These are phyloP conservation scores for Haliclona indistincta DNA, from an alignment of 37 sponge, comb jelly and placozoan species.

Conservation along the genomic window DNA sequence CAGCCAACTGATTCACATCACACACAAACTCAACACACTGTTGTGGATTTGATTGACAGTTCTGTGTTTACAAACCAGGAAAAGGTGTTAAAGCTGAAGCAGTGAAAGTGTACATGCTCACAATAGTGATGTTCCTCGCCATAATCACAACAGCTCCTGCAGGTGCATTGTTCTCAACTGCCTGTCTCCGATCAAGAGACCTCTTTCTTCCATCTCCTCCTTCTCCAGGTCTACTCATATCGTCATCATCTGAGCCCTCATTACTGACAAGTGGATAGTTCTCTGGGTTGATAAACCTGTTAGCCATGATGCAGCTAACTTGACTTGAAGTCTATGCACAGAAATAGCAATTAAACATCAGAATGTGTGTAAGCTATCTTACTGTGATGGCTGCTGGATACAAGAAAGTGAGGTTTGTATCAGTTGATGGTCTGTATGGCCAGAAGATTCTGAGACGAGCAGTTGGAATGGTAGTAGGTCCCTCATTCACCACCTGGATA, in stretches of 20 bases:
- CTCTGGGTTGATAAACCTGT: too few species aligned
- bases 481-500: neutral
- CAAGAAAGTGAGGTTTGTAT: neutral
- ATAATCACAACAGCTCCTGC: too few species aligned
- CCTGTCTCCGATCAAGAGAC: neutral
- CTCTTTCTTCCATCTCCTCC: neutral
- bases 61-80: too few species aligned
- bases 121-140: neutral
- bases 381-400: neutral
- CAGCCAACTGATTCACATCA: neutral
- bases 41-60: neutral
- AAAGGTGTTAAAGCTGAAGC: too few species aligned
- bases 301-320: too few species aligned
- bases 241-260: too few species aligned
- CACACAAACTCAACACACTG: neutral
- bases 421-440: neutral
- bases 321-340: too few species aligned
- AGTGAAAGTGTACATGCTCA: too few species aligned
- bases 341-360: too few species aligned
- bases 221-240: too few species aligned
- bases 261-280: too few species aligned
- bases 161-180: neutral
- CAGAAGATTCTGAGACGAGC: neutral
- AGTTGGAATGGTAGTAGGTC: conserved; percentile 1
- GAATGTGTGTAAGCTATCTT: too few species aligned